Evolutionary conservation across 2,113 vertebrate species (phyloP).

Genomic region (Ahaetulla prasina): DNA sequence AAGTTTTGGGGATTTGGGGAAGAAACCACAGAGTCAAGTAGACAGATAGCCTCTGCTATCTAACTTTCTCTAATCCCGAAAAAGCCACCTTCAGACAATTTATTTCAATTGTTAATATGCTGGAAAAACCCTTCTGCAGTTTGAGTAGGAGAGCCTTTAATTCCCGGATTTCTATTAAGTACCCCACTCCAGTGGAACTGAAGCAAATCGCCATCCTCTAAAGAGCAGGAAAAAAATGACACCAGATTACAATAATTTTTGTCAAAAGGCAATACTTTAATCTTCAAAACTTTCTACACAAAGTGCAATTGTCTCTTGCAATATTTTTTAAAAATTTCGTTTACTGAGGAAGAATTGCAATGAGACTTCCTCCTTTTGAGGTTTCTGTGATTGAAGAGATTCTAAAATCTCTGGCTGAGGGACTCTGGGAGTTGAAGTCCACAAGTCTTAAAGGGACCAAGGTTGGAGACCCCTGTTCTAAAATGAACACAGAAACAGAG

Average conservation of each 20-base stretch:
- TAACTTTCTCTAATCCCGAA: not conserved
- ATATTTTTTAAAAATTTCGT: not conserved
- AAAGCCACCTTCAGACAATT: not conserved
- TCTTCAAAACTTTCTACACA: conserved; percentile 8
- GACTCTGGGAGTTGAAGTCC: too few relatives aligned
- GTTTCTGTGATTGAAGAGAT: not conserved
- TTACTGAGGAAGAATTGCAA: not conserved
- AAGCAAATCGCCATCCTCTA: not conserved
- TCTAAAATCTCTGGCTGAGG: too few relatives aligned
- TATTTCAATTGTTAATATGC: not conserved
- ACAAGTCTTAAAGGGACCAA: too few relatives aligned
- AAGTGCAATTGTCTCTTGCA: conserved; percentile 2
- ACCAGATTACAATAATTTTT: not conserved
- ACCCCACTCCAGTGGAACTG: not conserved
- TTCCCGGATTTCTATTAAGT: not conserved
- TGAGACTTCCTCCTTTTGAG: not conserved
- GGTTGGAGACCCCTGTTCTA: too few relatives aligned
- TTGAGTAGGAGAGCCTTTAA: not conserved
- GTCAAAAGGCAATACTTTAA: conserved; percentile 37
- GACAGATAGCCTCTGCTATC: not conserved
- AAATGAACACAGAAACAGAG: not conserved
- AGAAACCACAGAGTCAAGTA: too few relatives aligned
- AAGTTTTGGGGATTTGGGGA: too few relatives aligned
- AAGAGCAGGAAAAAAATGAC: not conserved
- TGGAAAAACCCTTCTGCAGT: not conserved